Evolutionary conservation across 2,113 vertebrate species (phyloP).

Genomic region (Geococcyx californianus): DNA sequence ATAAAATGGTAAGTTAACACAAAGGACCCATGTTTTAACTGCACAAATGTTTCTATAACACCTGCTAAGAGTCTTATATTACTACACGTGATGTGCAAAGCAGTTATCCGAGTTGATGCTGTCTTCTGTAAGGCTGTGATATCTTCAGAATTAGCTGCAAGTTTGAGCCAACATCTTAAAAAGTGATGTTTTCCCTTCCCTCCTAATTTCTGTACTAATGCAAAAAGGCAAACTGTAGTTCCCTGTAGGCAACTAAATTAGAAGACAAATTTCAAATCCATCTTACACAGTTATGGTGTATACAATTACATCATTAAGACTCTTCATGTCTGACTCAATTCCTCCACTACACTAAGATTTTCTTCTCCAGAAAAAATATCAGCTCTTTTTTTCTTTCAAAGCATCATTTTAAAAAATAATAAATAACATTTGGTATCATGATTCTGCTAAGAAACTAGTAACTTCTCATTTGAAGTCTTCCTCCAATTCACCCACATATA

Average conservation of each 20-base stretch:
- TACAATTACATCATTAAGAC: neutral
- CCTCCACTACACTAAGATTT: neutral
- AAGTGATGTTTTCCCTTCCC: neutral
- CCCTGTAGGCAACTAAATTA: neutral
- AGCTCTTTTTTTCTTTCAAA: neutral
- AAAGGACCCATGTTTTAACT: neutral
- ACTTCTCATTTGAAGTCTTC: neutral
- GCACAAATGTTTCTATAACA: neutral
- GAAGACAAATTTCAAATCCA: neutral
- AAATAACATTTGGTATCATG: neutral
- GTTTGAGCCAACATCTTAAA: neutral
- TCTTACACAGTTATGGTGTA: neutral
- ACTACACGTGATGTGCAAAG: neutral
- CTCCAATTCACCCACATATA: neutral
- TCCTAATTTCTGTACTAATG: neutral
- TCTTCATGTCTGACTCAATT: neutral
- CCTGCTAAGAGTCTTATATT: neutral
- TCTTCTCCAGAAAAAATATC: neutral
- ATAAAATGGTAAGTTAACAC: neutral
- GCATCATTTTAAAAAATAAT: neutral
- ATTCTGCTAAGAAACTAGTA: neutral
- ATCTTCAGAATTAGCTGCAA: neutral
- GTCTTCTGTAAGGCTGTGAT: neutral
- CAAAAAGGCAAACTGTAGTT: neutral
- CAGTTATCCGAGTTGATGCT: neutral